These are phyloP conservation scores for Stictocephala bisonia DNA, from an alignment of 2,888 invertebrate genomes.

Conservation along the genomic window DNA sequence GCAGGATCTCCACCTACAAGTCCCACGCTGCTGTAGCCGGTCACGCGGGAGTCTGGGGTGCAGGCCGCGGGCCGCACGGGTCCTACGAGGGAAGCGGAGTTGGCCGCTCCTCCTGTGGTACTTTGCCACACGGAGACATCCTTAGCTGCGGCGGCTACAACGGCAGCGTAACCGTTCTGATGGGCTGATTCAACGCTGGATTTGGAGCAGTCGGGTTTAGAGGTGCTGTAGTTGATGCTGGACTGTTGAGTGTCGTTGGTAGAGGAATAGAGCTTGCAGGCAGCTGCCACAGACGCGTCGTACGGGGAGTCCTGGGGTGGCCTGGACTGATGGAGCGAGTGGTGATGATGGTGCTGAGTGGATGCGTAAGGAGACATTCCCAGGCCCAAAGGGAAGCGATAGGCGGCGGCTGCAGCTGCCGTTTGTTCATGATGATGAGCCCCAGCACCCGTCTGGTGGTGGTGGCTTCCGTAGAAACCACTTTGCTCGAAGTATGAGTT, in stretches of 20 bases:
- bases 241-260: slow-evolving; percentile 66
- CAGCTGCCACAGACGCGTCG: slow-evolving; percentile 88
- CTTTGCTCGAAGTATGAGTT: slow-evolving; percentile 97
- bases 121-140: slow-evolving; percentile 77
- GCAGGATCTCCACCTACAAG: slow-evolving; percentile 81
- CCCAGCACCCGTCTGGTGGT: slow-evolving; percentile 75
- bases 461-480: slow-evolving; percentile 93
- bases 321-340: slow-evolving; percentile 79
- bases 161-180: slow-evolving; percentile 76
- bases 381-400: slow-evolving; percentile 87
- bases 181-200: slow-evolving; percentile 61
- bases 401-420: slow-evolving; percentile 75
- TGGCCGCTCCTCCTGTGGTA: slow-evolving; percentile 75
- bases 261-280: slow-evolving; percentile 83
- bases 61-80: slow-evolving; percentile 88
- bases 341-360: slow-evolving; percentile 77
- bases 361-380: slow-evolving; percentile 87
- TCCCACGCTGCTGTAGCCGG: slow-evolving; percentile 72
- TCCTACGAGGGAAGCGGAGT: slow-evolving; percentile 71
- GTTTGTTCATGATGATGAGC: slow-evolving; percentile 79
- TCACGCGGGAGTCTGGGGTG: slow-evolving; percentile 87
- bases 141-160: slow-evolving; percentile 75
- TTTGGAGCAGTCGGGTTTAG: slow-evolving; percentile 61
- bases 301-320: slow-evolving; percentile 92
- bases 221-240: slow-evolving; percentile 58